Conservation (phyloP, 2,113 vertebrate species). For the Verasper variegatus region DNA sequence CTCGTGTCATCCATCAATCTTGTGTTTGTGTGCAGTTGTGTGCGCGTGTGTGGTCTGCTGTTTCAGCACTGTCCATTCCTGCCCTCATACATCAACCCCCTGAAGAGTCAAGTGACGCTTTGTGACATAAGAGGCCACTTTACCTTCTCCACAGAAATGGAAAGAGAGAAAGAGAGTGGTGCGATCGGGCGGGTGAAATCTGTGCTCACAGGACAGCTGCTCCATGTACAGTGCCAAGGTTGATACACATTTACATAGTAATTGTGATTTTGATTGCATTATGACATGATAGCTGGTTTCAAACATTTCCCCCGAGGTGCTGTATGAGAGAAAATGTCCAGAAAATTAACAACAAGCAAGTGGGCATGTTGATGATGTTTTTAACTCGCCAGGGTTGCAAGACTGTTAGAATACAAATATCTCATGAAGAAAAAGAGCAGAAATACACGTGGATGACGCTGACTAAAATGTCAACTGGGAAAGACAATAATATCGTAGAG, state of each 20-base stretch:
- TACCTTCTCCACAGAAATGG: conserved; percentile 36
- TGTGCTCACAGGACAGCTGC: conserved; percentile 1
- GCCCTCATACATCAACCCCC: conserved; percentile 67
- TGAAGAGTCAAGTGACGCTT: conserved; percentile 63
- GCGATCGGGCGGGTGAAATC: conserved; percentile 26
- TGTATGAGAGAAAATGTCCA: too few species aligned
- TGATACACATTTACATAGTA: not conserved
- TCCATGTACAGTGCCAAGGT: not conserved
- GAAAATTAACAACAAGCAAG: too few species aligned
- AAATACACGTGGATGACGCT: too few species aligned
- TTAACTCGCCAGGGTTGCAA: too few species aligned
- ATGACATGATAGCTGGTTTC: not conserved
- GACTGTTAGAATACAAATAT: too few species aligned
- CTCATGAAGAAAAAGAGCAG: too few species aligned
- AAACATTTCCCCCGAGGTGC: not conserved
- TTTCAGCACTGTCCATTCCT: conserved; percentile 70
- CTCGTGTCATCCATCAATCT: conserved; percentile 66
- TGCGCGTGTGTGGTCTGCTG: conserved; percentile 69
- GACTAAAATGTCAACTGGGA: too few species aligned
- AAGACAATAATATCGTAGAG: too few species aligned
- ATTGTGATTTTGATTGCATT: not conserved
- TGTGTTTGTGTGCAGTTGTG: conserved; percentile 29
- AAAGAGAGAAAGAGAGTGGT: conserved; percentile 3
- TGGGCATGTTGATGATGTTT: too few species aligned
- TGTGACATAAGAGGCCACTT: conserved; percentile 72